Evolutionary conservation across 1,140 invertebrate species (phyloP).

Genomic region (Temnothorax curvispinosus): DNA sequence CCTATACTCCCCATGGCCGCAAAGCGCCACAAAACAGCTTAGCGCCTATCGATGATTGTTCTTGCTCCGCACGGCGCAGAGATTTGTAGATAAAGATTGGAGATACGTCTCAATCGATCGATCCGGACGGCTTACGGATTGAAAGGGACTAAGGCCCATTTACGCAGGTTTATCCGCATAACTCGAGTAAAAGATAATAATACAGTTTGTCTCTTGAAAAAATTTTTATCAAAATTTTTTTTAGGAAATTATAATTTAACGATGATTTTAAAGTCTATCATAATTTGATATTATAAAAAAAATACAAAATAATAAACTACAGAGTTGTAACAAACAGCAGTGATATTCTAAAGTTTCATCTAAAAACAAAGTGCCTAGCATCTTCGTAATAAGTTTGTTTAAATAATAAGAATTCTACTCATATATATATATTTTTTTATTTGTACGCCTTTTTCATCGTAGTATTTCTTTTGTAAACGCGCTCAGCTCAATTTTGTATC

Average conservation of each 20-base stretch:
- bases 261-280: neutral
- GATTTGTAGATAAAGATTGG: constrained; percentile 57
- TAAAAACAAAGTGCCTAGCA: neutral
- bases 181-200: neutral
- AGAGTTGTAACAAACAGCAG: neutral
- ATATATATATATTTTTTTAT: constrained; percentile 1
- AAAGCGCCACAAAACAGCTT: constrained; percentile 65
- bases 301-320: neutral
- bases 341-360: neutral
- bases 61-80: constrained; percentile 1
- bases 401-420: constrained; percentile 31
- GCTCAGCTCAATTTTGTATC: constrained; percentile 70
- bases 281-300: neutral
- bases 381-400: constrained; percentile 34
- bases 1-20: neutral
- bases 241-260: neutral
- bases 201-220: neutral
- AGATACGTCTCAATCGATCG: constrained; percentile 28
- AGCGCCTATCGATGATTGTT: constrained; percentile 62
- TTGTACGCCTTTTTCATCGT: constrained; percentile 5
- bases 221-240: neutral
- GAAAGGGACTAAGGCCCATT: constrained; percentile 27
- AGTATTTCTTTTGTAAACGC: constrained; percentile 40
- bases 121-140: neutral
- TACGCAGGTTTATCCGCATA: neutral